Percentiles rank a stretch among this genome's conserved stretches.
phyloP scores from a whole-genome alignment of 2,888 invertebrate genomes.

The Phymatocera aterrima region DNA sequence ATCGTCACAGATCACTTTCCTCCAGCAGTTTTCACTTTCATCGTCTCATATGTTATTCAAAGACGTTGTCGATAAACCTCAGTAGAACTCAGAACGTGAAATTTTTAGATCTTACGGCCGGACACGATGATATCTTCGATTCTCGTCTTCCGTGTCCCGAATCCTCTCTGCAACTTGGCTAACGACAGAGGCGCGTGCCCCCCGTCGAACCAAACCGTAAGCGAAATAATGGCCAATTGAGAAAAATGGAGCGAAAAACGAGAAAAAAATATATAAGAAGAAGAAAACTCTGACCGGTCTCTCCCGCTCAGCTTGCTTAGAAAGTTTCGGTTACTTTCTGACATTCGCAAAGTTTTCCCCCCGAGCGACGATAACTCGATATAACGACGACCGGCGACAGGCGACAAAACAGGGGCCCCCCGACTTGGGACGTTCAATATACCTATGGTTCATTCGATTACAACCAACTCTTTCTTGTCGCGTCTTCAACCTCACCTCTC shows the following conservation, averaged over 20 bases:
- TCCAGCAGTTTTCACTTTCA: no score
- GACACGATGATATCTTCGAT: no score
- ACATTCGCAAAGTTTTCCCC: slow-evolving; percentile 44
- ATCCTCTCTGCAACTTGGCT: slow-evolving; percentile 8
- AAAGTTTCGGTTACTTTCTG: slow-evolving; percentile 45
- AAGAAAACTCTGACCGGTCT: background rate
- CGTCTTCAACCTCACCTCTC: background rate
- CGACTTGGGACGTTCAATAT: slow-evolving; percentile 32
- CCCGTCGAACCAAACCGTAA: background rate
- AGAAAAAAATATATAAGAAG: background rate
- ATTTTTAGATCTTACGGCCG: no score
- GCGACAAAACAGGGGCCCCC: slow-evolving; percentile 37
- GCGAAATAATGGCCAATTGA: slow-evolving; percentile 38
- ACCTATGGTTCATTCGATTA: slow-evolving; percentile 38
- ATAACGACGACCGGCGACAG: slow-evolving; percentile 36
- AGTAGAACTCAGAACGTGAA: no score
- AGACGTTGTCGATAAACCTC: no score
- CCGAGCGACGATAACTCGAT: slow-evolving; percentile 44
- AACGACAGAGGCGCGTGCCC: background rate
- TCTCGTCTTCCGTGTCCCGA: no score
- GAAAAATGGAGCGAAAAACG: background rate
- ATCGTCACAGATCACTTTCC: no score
- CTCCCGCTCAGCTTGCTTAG: slow-evolving; percentile 9
- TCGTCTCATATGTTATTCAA: no score
- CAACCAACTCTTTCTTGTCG: background rate